Conservation (phyloP, 1,140 invertebrate genomes). For the Ericerus pela region DNA sequence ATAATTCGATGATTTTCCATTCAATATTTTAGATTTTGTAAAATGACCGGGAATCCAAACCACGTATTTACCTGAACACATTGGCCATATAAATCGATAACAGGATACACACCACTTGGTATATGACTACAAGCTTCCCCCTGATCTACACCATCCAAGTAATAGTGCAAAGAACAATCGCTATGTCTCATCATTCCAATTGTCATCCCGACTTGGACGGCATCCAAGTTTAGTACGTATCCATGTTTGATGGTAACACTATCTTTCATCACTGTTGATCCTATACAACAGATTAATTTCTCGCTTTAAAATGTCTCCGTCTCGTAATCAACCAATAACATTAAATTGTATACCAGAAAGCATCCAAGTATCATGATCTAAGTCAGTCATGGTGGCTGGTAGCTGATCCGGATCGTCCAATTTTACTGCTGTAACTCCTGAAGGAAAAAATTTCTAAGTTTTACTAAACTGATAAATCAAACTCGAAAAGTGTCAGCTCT, state of each 20-base stretch:
- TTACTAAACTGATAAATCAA: too few relatives aligned
- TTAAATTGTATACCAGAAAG: constrained; percentile 52
- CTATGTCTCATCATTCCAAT: constrained; percentile 66
- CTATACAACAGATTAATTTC: constrained; percentile 14
- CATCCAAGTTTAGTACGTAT: constrained; percentile 24
- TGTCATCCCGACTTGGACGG: constrained; percentile 21
- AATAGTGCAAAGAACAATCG: constrained; percentile 76
- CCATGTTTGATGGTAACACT: constrained; percentile 22
- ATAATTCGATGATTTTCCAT: background rate
- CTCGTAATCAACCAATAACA: background rate
- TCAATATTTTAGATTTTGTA: too few relatives aligned
- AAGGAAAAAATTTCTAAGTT: constrained; percentile 18
- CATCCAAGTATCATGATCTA: constrained; percentile 84
- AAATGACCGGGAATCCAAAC: background rate
- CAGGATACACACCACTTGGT: constrained; percentile 73
- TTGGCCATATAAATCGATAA: constrained; percentile 86
- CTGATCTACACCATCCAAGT: constrained; percentile 78
- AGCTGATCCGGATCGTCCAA: constrained; percentile 77
- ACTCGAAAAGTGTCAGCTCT: too few relatives aligned
- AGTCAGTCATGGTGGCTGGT: constrained; percentile 79
- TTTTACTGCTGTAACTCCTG: constrained; percentile 67
- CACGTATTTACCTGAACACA: constrained; percentile 61
- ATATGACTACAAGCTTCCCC: constrained; percentile 70
- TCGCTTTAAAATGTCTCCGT: background rate
- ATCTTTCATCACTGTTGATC: constrained; percentile 24